Conservation (phyloP, 2,113 vertebrate genomes). For the Thamnaconus septentrionalis region DNA sequence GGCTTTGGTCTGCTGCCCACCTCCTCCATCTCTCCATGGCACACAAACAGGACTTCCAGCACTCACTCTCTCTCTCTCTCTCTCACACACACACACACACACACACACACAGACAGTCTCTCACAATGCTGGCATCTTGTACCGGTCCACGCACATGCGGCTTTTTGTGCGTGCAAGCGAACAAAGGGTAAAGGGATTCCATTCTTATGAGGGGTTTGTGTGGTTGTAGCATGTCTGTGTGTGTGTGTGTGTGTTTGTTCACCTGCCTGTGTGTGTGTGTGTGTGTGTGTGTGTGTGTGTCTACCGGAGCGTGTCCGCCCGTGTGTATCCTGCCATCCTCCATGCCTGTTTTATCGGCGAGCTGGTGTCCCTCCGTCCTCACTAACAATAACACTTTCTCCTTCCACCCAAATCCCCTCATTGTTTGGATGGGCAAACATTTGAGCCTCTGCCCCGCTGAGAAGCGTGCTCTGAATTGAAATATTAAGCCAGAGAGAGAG, state of each 20-base stretch:
- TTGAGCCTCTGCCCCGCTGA: constrained; percentile 45
- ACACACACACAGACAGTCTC: constrained; percentile 12
- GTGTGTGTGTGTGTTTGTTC: constrained; percentile 8
- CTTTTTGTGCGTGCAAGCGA: constrained; percentile 10
- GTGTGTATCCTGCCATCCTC: constrained; percentile 6
- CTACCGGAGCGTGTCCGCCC: constrained; percentile 25
- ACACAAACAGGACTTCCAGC: not conserved
- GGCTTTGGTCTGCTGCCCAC: constrained; percentile 63
- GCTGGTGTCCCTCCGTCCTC: constrained; percentile 40
- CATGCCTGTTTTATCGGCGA: not conserved
- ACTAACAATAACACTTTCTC: constrained; percentile 51
- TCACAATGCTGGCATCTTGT: constrained; percentile 36
- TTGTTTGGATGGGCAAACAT: constrained; percentile 65
- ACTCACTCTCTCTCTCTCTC: no score
- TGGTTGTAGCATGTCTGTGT: not conserved
- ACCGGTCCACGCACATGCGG: constrained; percentile 7
- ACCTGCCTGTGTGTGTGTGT: constrained; percentile 24
- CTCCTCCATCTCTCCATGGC: constrained; percentile 46
- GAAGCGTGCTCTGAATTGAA: constrained; percentile 53
- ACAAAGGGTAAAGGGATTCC: not conserved
- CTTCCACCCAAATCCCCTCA: constrained; percentile 57
- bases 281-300: constrained; percentile 32
- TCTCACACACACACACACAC: constrained; percentile 18
- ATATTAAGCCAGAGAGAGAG: constrained; percentile 1
- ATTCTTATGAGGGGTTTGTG: constrained; percentile 32